These are phyloP conservation scores for Leptogaster cylindrica DNA, from an alignment of 2,888 invertebrate genomes.

Conservation along the genomic window DNA sequence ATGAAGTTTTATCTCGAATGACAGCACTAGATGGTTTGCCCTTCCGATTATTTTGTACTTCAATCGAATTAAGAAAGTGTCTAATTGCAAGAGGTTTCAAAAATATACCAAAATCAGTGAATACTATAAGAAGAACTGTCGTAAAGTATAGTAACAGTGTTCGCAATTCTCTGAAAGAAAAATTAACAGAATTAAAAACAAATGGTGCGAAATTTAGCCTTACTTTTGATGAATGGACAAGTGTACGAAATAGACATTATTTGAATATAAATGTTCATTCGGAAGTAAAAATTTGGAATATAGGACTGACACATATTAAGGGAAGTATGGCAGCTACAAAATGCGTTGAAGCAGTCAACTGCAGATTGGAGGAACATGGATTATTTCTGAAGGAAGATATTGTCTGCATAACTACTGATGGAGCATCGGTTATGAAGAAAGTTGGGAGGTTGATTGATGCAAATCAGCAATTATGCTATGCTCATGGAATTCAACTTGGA, in stretches of 20 bases:
- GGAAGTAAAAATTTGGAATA: slow-evolving; percentile 8
- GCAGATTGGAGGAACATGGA: background rate
- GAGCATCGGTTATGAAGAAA: no score
- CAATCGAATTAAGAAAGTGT: slow-evolving; percentile 11
- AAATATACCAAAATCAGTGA: slow-evolving; percentile 18
- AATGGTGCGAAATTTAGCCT: background rate
- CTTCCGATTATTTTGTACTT: slow-evolving; percentile 23
- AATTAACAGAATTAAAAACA: background rate
- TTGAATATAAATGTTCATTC: slow-evolving; percentile 32
- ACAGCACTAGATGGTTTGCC: slow-evolving; percentile 24
- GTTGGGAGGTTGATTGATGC: no score
- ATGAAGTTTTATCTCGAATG: slow-evolving; percentile 6
- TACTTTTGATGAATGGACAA: slow-evolving; percentile 34
- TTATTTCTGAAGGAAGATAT: background rate
- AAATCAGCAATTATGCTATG: slow-evolving; percentile 2
- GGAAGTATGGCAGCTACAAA: slow-evolving; percentile 33
- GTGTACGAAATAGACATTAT: slow-evolving; percentile 7
- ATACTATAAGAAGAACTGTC: slow-evolving; percentile 7
- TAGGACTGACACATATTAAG: background rate
- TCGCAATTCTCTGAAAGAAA: background rate
- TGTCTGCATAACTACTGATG: background rate
- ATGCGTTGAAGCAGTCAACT: background rate
- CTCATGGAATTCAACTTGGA: slow-evolving; percentile 17
- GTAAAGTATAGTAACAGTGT: slow-evolving; percentile 8
- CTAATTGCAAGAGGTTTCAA: slow-evolving; percentile 14